Base-by-base conservation (phyloP, 2,113 vertebrate species). In the Ophiodon elongatus region DNA sequence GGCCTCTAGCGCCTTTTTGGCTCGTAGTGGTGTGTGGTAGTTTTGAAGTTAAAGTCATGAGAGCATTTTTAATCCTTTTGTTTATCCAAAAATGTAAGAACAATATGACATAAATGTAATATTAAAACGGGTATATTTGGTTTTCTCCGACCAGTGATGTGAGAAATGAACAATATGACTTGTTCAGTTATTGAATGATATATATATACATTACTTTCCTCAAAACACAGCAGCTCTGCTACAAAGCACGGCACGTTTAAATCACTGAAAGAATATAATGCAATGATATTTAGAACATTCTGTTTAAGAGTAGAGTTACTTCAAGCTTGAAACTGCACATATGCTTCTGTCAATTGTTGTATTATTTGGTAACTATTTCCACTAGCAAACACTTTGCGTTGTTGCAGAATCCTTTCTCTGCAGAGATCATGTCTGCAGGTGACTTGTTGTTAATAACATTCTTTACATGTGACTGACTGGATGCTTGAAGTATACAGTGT, bases 401-500 rank as follows among this genome's bases (percentile, higher is more conserved):
- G 29, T 29, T 59, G 19, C 35, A 33, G 80, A 62, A 27, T 75
- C 8, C 56, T 60, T 63, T 47, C 70, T 47, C 50, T 25, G 4
- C 63, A 33, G 57, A 71, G 56, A 29, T 76, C 66, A 35, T 29
- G 45, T n/a, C 13, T 37, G 73, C 78, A 73, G 68, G 70, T 69
- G 52, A 80, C 37, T 69, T 76, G 76, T 69, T 76, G 76, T 14
- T 73, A 39, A 67, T 79, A 76, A 45, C 31, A 63, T 71, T 73
- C 65, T 68, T 73, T 21, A 63, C 43, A n/a, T 71, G 74, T 35
- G 10, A 47, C 56, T 90, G 73, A 89, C 86, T 80, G 82, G 83
- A 52, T 69, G 84, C 37, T 86, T 90, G 77, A 80, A 80, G 76
- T 23, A 50, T 45, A 70, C 78, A 77, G 71, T 80, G 74, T 80